Conservation (phyloP, 2,113 vertebrate species). For the Baryphthengus martii region DNA sequence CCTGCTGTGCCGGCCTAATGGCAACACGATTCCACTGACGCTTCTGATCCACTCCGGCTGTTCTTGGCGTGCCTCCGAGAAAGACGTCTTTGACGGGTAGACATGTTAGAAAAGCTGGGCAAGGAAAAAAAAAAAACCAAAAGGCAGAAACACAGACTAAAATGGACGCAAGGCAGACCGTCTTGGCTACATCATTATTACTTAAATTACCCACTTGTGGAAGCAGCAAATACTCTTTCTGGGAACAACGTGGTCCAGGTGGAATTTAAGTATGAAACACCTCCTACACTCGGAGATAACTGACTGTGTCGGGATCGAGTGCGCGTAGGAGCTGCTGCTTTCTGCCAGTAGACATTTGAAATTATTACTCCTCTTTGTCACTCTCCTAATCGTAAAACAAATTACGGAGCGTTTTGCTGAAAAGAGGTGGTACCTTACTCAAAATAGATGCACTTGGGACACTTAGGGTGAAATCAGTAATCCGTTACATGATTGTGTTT, state of each 20-base stretch:
- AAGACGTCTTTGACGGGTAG: not conserved
- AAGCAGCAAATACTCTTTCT: not conserved
- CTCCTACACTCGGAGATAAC: not conserved
- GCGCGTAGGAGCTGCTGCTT: not conserved
- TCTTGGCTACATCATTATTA: not conserved
- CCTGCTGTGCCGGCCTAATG: not conserved
- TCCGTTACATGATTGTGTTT: not conserved
- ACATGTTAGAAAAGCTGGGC: not conserved
- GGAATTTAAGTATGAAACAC: not conserved
- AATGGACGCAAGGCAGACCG: not conserved
- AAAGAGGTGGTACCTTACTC: not conserved
- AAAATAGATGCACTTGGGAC: not conserved
- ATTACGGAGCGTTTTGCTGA: not conserved
- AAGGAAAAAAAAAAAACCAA: not conserved
- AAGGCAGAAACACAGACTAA: not conserved
- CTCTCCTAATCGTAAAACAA: not conserved
- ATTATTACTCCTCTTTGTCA: not conserved
- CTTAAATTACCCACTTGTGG: not conserved
- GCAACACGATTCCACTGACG: not conserved
- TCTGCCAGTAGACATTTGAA: not conserved
- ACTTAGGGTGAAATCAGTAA: not conserved
- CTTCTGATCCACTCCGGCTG: not conserved
- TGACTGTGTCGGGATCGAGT: not conserved
- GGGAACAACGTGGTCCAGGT: not conserved
- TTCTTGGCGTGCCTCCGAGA: not conserved